Conservation (phyloP, 2,113 vertebrate species). For the Malurus elegans region DNA sequence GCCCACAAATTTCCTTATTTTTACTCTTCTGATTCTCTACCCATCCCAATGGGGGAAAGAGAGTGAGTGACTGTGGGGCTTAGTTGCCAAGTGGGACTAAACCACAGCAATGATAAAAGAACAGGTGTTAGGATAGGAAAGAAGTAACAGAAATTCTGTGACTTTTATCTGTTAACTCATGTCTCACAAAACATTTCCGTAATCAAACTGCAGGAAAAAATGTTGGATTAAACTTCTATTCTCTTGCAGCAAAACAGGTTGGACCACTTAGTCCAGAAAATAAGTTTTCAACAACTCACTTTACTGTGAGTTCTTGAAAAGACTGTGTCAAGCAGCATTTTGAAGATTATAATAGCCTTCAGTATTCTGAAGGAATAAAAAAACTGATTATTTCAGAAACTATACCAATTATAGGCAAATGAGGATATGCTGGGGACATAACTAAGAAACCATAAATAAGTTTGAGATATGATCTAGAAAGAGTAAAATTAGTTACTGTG, state of each 20-base stretch:
- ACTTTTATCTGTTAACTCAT: background rate
- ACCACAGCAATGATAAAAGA: background rate
- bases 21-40: background rate
- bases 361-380: background rate
- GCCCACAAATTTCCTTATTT: background rate
- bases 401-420: background rate
- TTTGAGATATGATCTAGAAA: background rate
- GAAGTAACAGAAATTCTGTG: background rate
- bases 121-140: background rate
- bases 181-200: rapidly evolving
- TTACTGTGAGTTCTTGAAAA: background rate
- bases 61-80: background rate
- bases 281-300: background rate
- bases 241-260: background rate
- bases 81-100: background rate
- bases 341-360: background rate
- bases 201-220: background rate
- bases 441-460: background rate
- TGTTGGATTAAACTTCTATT: background rate
- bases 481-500: background rate
- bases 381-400: background rate
- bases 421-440: background rate
- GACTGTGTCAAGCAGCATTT: background rate
- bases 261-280: background rate
- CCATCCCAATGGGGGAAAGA: rapidly evolving